Evolutionary conservation across 2,888 invertebrate species (phyloP), one percentile per base, ranked within the genome.

Genomic region (Sinelater perroti): DNA sequence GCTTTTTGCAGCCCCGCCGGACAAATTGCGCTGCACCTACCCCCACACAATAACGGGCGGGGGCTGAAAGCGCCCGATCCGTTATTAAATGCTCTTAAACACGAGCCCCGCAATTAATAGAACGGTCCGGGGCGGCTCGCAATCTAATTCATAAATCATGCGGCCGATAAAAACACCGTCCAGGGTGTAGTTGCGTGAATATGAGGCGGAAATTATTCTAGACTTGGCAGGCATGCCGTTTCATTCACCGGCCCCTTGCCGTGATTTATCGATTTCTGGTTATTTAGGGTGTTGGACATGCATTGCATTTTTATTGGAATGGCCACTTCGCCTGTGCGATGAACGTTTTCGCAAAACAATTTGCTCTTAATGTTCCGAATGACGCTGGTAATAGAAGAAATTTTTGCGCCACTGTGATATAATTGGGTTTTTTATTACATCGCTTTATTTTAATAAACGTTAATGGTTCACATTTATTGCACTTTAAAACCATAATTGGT

Each of bases 61-160:
- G 31, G 28, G 42, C 50, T 56, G 44, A 56, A 53, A 56, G 44
- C 49, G 44, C 42, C 49, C 49, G 28, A 56, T 56, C 42, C 44
- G 44, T 42, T 50, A 49, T 49, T 56, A 56, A 57, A 51, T 38
- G 45, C 46, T 38, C 38, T 57, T 57, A 57, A 46, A 40, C 56
- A 38, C 40, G 38, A 51, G 56, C 56, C 38, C 42, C 20, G 46
- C 26, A 51, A 57, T 57, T 57, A 57, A 57, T 57, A 52, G 30
- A 57, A 45, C 30, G 56, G 26, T 52, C 46, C 26, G 38, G 56
- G 56, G 51, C 20, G 45, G 44, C 30, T 51, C 36, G 50, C 35
- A 28, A 50, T 50, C 50, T 56, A 44, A 56, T 56, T 56, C 50
- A 56, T 56, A 56, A 51, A 51, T 42, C 38, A 56, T 14, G 24